phyloP scores from a whole-genome alignment of 2,797 vertebrate species.

The Pristis pectinata region DNA sequence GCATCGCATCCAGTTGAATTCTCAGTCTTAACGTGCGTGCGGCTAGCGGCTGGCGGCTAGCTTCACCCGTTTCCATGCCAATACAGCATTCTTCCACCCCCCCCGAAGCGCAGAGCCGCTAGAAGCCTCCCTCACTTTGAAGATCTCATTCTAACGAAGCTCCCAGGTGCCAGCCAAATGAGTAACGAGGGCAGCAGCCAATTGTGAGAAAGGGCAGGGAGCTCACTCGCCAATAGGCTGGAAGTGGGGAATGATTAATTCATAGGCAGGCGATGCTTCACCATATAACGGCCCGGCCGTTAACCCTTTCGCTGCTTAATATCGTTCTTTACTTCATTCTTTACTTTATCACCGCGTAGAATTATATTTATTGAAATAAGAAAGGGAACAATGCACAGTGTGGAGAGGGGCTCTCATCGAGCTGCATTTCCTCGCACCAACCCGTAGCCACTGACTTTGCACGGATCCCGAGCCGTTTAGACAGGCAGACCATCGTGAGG shows the following conservation, averaged over 20 bases:
- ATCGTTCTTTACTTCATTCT: not conserved
- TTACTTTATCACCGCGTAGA: not conserved
- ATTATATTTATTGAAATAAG: not conserved
- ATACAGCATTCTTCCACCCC: conserved; percentile 41
- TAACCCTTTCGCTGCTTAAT: not conserved
- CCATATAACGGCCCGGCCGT: not conserved
- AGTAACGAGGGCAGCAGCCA: not conserved
- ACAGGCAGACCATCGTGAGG: not conserved
- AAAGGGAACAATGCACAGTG: not conserved
- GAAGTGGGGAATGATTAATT: conserved; percentile 22
- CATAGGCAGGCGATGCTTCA: not conserved
- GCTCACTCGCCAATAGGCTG: conserved; percentile 24
- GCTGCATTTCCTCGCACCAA: not conserved
- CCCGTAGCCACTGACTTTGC: not conserved
- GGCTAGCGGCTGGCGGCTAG: conserved; percentile 31
- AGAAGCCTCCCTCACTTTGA: conserved; percentile 39
- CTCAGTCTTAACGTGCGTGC: not conserved
- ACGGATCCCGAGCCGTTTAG: not conserved
- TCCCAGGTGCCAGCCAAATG: not conserved
- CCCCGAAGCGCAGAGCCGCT: not conserved
- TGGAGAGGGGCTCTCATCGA: not conserved
- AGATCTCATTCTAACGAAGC: not conserved
- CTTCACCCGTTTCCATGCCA: conserved; percentile 46
- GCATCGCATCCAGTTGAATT: not conserved
- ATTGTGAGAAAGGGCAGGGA: conserved; percentile 36